Conservation (phyloP, 2,113 vertebrate genomes). For the Motacilla alba region DNA sequence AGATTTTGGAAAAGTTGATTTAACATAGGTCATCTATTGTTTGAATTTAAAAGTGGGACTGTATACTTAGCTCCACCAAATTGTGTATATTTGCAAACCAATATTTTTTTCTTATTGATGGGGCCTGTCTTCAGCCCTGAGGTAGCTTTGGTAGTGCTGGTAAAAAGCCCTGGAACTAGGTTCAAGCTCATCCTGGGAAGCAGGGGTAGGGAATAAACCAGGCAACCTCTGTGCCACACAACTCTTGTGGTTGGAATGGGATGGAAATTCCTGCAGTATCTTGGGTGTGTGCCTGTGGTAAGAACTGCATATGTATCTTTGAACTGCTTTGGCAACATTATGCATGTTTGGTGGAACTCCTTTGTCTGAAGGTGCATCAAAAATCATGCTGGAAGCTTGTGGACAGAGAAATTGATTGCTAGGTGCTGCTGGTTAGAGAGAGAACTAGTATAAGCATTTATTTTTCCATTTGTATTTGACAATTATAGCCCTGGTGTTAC, state of each 20-base stretch:
- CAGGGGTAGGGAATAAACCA: fast-evolving
- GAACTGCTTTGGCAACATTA: not conserved
- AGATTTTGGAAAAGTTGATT: not conserved
- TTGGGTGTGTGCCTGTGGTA: not conserved
- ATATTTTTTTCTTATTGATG: not conserved
- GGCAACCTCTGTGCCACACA: not conserved
- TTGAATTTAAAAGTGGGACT: not conserved
- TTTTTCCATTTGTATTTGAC: not conserved
- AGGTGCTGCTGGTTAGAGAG: not conserved
- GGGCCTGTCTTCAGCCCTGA: not conserved
- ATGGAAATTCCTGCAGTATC: not conserved
- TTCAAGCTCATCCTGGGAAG: not conserved
- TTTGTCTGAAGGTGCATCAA: fast-evolving
- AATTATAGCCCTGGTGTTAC: not conserved
- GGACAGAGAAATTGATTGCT: not conserved
- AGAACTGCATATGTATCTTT: not conserved
- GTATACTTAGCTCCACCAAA: too few species aligned
- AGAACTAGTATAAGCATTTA: not conserved
- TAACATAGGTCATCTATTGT: too few species aligned
- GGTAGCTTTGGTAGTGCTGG: not conserved
- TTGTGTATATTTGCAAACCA: not conserved
- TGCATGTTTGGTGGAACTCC: not conserved
- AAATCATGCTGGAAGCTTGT: not conserved
- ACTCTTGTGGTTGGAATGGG: fast-evolving
- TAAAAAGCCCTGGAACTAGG: not conserved